Percentiles rank a stretch among this genome's conserved stretches.
Conservation (phyloP, 2,888 invertebrate genomes). For the Cryptophagus acutangulus region DNA sequence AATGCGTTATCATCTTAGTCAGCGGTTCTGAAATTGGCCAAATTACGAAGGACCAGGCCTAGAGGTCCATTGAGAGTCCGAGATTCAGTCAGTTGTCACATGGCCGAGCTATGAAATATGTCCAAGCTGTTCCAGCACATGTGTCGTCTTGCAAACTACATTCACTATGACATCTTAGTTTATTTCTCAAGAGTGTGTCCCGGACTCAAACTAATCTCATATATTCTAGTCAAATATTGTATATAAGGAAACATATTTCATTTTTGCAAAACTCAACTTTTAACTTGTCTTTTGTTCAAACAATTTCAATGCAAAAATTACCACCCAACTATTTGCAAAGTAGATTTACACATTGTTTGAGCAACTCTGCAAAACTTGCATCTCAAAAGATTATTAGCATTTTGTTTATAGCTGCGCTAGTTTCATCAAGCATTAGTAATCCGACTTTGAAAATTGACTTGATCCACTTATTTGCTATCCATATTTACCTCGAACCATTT, state of each 20-base stretch:
- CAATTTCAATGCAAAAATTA: no score
- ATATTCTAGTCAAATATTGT: constrained; percentile 10
- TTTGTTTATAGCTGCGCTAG: no score
- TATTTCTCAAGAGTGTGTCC: constrained; percentile 23
- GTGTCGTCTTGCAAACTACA: constrained; percentile 24
- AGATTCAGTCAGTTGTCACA: constrained; percentile 25
- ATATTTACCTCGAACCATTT: no score
- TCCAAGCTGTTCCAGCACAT: constrained; percentile 24
- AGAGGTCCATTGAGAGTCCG: constrained; percentile 22
- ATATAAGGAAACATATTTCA: constrained; percentile 6
- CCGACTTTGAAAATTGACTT: no score
- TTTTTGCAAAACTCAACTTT: constrained; percentile 2
- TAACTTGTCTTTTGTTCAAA: background rate
- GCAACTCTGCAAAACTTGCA: no score
- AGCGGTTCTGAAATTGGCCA: constrained; percentile 36
- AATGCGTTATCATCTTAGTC: constrained; percentile 25
- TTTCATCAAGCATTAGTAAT: no score
- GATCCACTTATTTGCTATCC: no score
- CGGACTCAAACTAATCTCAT: constrained; percentile 18
- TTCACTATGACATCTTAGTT: constrained; percentile 27
- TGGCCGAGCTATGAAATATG: constrained; percentile 23
- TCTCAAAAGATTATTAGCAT: no score
- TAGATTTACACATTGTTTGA: no score
- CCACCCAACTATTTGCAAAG: no score
- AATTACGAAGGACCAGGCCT: constrained; percentile 29